Evolutionary conservation across 2,113 vertebrate species (phyloP).

Genomic region (Scomber scombrus): DNA sequence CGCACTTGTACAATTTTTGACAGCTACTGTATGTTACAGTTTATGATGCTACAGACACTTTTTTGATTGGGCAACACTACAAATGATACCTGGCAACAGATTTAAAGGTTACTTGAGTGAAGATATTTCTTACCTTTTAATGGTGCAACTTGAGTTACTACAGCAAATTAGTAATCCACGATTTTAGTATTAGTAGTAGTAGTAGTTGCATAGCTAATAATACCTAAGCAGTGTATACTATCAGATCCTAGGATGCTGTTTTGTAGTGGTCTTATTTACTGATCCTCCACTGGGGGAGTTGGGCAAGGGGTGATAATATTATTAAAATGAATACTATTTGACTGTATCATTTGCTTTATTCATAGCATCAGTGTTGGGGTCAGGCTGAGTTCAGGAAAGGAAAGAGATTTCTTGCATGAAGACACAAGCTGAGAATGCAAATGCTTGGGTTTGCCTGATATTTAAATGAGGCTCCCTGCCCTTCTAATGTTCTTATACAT

Average conservation of each 20-base stretch:
- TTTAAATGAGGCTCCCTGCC: conserved; percentile 29
- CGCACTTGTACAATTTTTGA: too few species aligned
- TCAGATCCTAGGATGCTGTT: not conserved
- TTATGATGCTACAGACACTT: too few species aligned
- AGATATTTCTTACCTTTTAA: too few species aligned
- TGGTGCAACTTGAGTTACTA: too few species aligned
- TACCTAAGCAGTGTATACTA: not conserved
- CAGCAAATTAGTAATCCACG: too few species aligned
- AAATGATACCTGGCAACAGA: too few species aligned
- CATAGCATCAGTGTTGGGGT: conserved; percentile 5
- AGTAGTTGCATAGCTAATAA: too few species aligned
- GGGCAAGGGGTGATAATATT: not conserved
- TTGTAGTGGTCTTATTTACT: not conserved
- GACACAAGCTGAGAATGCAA: conserved; percentile 39
- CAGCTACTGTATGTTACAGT: too few species aligned
- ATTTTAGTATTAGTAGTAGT: too few species aligned
- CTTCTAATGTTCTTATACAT: conserved; percentile 40
- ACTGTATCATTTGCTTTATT: not conserved
- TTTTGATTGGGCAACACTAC: too few species aligned
- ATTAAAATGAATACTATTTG: not conserved
- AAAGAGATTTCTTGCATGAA: conserved; percentile 17
- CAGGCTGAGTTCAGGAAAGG: conserved; percentile 21
- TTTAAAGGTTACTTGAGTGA: too few species aligned
- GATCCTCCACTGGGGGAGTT: not conserved
- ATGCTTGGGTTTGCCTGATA: conserved; percentile 47